Conservation (phyloP, 2,888 invertebrate species). For the Homarus gammarus region DNA sequence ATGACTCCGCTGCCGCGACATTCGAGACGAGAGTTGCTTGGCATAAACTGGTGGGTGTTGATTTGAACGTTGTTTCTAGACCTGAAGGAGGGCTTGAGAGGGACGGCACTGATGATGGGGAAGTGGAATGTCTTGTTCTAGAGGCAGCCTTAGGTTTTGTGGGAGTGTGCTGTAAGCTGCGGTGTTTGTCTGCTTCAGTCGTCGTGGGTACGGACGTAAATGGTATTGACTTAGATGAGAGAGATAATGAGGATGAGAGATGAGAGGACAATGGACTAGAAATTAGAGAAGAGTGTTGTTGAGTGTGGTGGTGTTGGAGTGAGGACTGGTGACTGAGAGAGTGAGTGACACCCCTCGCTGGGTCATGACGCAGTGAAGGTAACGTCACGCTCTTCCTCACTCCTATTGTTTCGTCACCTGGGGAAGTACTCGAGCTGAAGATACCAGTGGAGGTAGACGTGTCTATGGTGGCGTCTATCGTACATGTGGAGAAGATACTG, state of each 20-base stretch:
- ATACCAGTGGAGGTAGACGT: constrained; percentile 37
- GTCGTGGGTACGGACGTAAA: background rate
- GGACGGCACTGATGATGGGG: constrained; percentile 7
- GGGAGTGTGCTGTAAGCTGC: constrained; percentile 36
- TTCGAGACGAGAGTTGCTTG: no score
- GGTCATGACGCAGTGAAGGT: constrained; percentile 27
- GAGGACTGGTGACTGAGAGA: constrained; percentile 44
- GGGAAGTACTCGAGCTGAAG: constrained; percentile 34
- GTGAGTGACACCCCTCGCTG: background rate
- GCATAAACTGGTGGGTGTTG: background rate
- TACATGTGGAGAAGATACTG: constrained; percentile 7
- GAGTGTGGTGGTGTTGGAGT: background rate
- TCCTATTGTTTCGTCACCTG: background rate
- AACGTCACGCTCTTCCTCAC: constrained; percentile 54
- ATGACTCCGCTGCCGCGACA: no score
- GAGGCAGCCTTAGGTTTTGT: background rate
- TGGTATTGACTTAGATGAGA: constrained; percentile 31
- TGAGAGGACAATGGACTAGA: constrained; percentile 39
- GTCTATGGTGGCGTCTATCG: background rate
- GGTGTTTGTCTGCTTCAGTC: background rate
- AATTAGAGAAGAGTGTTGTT: constrained; percentile 17
- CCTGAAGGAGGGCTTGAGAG: background rate
- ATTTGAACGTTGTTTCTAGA: background rate
- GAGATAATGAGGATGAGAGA: constrained; percentile 30
- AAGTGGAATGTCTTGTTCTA: constrained; percentile 45